These are phyloP conservation scores for Bicyclus anynana DNA, from an alignment of 1,140 invertebrate species.

Conservation along the genomic window DNA sequence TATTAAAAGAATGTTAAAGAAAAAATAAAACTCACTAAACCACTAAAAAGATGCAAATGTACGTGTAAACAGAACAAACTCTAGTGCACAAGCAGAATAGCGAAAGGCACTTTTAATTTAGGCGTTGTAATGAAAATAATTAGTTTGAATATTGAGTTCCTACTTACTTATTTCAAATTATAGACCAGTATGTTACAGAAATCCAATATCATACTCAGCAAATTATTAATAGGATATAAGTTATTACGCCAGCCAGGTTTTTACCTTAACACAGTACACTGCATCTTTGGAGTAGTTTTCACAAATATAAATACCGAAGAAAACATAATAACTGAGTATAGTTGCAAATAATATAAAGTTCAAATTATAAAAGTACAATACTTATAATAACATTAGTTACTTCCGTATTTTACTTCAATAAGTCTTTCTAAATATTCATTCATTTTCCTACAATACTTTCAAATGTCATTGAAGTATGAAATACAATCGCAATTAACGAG, in stretches of 20 bases:
- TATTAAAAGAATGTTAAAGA: conserved; percentile 8
- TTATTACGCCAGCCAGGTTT: background rate
- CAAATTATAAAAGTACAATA: conserved; percentile 64
- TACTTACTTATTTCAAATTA: background rate
- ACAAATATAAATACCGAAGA: conserved; percentile 12
- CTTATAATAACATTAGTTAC: conserved; percentile 71
- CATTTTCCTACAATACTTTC: conserved; percentile 71
- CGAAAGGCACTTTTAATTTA: conserved; percentile 71
- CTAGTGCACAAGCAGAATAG: conserved; percentile 42
- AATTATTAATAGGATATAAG: background rate
- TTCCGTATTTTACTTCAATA: conserved; percentile 75
- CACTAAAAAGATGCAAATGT: conserved; percentile 13
- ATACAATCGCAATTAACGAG: conserved; percentile 74
- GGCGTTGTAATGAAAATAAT: conserved; percentile 26
- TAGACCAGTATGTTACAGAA: background rate
- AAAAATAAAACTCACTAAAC: conserved; percentile 23
- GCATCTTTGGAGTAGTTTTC: conserved; percentile 16
- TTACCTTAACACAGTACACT: background rate
- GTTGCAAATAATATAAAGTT: conserved; percentile 44
- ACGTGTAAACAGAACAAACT: conserved; percentile 6
- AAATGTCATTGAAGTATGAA: conserved; percentile 74
- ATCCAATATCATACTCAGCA: background rate
- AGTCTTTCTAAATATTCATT: conserved; percentile 77
- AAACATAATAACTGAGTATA: conserved; percentile 15
- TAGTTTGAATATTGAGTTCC: background rate